phyloP scores from a whole-genome alignment of 2,113 vertebrate genomes.

The Pitta sordida region DNA sequence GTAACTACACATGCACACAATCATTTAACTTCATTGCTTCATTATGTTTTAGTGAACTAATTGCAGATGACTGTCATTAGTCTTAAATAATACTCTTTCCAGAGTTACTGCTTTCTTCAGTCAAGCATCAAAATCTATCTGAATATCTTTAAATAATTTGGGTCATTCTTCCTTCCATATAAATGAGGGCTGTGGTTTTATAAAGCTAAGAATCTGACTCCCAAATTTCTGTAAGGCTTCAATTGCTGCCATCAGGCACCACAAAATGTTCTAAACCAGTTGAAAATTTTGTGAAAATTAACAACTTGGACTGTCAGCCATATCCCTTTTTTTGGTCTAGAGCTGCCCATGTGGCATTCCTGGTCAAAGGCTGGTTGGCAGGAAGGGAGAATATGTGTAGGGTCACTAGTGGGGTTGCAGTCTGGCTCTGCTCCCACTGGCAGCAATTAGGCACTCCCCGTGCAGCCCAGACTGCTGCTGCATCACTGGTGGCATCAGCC shows the following conservation, averaged over 20 bases:
- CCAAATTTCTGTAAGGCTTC: background rate
- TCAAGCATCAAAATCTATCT: background rate
- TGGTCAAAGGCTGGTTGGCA: background rate
- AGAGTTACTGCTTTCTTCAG: background rate
- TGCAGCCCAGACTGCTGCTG: background rate
- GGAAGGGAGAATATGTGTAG: fast-evolving
- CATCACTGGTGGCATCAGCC: constrained; percentile 31
- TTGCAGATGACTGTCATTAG: background rate
- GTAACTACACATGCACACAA: background rate
- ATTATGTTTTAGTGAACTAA: background rate
- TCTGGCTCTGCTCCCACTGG: background rate
- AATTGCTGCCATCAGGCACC: background rate
- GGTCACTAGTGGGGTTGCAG: background rate
- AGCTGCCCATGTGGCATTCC: background rate
- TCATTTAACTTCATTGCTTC: background rate
- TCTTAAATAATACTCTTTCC: background rate
- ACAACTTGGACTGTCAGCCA: background rate
- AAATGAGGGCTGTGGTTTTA: background rate
- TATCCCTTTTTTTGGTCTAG: background rate
- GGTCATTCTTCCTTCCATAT: background rate
- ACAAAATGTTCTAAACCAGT: background rate
- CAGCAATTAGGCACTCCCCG: background rate
- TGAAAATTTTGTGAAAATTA: background rate
- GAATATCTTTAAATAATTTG: background rate
- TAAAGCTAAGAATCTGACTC: background rate